Percentiles rank a stretch among this genome's conserved stretches.
Conservation (phyloP, 1,140 invertebrate species). For the Notospermus geniculatus region DNA sequence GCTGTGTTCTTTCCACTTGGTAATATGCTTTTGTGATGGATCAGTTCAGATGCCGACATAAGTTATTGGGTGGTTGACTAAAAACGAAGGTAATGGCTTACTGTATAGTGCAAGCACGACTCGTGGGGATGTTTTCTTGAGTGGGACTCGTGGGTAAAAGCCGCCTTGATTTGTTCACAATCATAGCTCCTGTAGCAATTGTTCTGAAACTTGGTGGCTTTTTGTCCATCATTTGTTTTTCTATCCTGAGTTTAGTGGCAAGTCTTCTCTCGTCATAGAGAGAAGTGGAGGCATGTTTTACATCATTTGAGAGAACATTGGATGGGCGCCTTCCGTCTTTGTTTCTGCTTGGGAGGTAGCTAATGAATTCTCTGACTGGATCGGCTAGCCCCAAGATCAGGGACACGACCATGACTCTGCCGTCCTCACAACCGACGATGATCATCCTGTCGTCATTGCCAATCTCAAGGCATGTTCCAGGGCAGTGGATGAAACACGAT, state of each 20-base stretch:
- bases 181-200: background rate
- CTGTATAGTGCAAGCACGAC: too few relatives aligned
- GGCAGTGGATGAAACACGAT: conserved; percentile 38
- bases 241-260: background rate
- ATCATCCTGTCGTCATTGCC: conserved; percentile 48
- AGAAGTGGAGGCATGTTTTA: background rate
- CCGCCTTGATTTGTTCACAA: background rate
- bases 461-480: conserved; percentile 33
- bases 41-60: too few relatives aligned
- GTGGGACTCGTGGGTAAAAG: too few relatives aligned
- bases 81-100: too few relatives aligned
- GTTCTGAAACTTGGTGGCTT: conserved; percentile 5
- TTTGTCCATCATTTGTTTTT: conserved; percentile 1
- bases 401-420: conserved; percentile 38
- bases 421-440: conserved; percentile 42
- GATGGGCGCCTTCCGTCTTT: background rate
- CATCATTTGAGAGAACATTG: background rate
- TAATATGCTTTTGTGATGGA: too few relatives aligned
- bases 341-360: conserved; percentile 33
- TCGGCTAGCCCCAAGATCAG: conserved; percentile 40
- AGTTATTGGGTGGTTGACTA: too few relatives aligned
- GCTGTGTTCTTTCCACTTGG: too few relatives aligned
- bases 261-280: background rate
- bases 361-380: conserved; percentile 37
- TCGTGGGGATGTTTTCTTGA: too few relatives aligned